A percentile compares a stretch with the other conserved stretches of the same genome.
Evolutionary conservation across 2,888 invertebrate genomes (phyloP).

Genomic region (Plebejus anna): DNA sequence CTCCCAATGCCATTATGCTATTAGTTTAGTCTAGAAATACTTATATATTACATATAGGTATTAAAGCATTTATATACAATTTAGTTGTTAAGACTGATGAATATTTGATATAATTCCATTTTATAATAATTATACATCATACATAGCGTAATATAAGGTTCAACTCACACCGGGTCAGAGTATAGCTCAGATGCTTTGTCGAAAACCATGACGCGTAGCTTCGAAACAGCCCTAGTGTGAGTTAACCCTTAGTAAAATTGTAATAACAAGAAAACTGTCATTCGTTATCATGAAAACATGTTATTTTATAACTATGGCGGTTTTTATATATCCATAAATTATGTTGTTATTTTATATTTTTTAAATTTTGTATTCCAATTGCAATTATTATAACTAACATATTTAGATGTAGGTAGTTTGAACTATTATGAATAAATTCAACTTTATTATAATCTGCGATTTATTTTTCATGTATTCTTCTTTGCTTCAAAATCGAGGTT

Average conservation of each 20-base stretch:
- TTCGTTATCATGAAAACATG: background rate
- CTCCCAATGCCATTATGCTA: background rate
- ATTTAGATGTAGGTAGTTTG: constrained; percentile 5
- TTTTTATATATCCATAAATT: background rate
- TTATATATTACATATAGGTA: no score
- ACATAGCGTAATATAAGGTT: background rate
- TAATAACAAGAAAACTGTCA: no score
- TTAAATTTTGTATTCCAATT: constrained; percentile 1
- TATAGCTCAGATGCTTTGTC: no score
- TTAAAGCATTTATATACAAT: constrained; percentile 27
- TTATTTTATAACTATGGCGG: background rate
- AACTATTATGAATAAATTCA: background rate
- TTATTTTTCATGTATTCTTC: background rate
- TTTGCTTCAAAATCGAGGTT: no score
- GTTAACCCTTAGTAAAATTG: no score
- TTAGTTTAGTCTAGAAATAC: background rate
- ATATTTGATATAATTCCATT: background rate
- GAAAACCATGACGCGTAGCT: no score
- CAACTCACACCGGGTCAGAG: no score
- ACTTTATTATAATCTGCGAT: background rate
- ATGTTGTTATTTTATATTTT: background rate
- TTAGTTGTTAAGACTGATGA: constrained; percentile 16
- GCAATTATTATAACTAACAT: background rate
- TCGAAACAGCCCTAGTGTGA: no score
- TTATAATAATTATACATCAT: background rate